Conservation (phyloP, 2,888 invertebrate species). For the Stictocephala bisonia region DNA sequence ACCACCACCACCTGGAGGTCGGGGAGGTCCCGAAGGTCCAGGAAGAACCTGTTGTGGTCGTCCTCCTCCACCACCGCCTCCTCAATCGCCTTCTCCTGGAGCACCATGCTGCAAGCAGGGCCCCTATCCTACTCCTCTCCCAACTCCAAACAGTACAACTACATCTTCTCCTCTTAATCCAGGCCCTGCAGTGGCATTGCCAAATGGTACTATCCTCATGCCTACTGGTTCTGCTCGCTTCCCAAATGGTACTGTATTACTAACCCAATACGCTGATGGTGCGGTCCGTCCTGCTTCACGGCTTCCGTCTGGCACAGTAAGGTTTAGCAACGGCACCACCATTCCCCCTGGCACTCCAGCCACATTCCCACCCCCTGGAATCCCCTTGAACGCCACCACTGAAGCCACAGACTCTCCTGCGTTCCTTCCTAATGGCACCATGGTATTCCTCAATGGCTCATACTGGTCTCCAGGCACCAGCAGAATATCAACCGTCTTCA, state of each 20-base stretch:
- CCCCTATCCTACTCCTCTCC: neutral
- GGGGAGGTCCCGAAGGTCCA: neutral
- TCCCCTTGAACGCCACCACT: neutral
- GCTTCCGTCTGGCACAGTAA: constrained; percentile 14
- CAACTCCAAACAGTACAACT: neutral
- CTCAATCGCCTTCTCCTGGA: neutral
- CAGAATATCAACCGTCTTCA: neutral
- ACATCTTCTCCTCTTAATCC: too few relatives aligned
- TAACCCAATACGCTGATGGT: neutral
- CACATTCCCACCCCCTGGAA: constrained; percentile 5
- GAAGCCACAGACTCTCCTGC: neutral
- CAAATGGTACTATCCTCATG: constrained; percentile 3
- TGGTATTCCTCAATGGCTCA: neutral
- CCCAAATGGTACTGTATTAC: constrained; percentile 11
- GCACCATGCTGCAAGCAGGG: neutral
- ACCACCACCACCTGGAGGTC: neutral
- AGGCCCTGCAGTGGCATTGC: neutral
- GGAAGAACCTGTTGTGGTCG: neutral
- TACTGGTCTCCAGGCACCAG: neutral
- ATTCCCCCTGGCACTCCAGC: neutral
- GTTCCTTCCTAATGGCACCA: constrained; percentile 12
- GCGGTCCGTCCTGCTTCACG: neutral
- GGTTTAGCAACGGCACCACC: neutral
- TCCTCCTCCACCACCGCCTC: neutral
- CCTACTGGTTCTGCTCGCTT: neutral